Percentiles rank a stretch among this genome's conserved stretches.
These are phyloP conservation scores for Actinemys pallida DNA, from an alignment of 2,113 vertebrate species.

Conservation along the genomic window DNA sequence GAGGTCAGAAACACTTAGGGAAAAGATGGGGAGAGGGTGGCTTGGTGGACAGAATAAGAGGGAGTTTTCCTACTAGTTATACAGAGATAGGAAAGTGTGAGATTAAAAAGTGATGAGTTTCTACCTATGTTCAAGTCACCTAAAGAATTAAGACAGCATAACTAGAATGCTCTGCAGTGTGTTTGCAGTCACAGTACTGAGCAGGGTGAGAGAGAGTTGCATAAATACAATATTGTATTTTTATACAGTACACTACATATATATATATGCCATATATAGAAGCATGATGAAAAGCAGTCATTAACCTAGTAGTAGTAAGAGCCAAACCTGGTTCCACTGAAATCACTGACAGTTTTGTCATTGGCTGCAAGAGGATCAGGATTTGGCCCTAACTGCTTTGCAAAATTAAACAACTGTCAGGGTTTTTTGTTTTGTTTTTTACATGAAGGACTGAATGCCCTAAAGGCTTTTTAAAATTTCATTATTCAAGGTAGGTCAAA, in stretches of 20 bases:
- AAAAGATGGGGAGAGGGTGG: neutral
- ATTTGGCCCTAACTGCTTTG: neutral
- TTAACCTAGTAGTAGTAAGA: neutral
- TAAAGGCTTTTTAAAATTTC: neutral
- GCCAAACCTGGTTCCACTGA: neutral
- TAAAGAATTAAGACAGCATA: neutral
- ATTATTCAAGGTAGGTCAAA: neutral
- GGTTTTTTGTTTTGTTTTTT: neutral
- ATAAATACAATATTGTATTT: neutral
- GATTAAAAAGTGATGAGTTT: neutral
- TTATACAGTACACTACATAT: neutral
- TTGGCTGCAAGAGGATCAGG: neutral
- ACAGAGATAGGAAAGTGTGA: neutral
- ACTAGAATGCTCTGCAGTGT: neutral
- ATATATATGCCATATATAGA: neutral
- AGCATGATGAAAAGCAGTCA: neutral
- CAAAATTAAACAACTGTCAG: neutral
- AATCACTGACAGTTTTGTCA: neutral
- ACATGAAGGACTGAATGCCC: neutral
- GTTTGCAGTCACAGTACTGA: neutral
- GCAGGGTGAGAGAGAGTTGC: neutral
- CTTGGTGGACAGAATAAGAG: neutral
- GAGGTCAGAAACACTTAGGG: constrained; percentile 70
- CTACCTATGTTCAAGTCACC: neutral
- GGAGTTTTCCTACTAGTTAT: neutral